Conservation (phyloP, 2,113 vertebrate species). For the Tragelaphus scriptus region DNA sequence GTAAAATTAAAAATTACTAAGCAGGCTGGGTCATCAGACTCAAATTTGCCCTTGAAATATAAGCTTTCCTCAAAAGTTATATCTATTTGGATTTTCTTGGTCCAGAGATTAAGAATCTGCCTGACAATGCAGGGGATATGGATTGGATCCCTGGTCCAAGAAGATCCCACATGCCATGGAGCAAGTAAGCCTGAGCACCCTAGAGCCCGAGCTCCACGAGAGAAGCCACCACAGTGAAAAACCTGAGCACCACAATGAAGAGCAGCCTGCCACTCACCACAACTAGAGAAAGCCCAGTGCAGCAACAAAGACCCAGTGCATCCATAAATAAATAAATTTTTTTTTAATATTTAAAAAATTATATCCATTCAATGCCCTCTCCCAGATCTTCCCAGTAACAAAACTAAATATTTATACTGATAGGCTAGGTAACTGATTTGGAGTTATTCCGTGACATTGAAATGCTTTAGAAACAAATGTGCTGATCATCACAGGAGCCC, state of each 20-base stretch:
- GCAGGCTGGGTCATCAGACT: background rate
- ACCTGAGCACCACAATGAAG: background rate
- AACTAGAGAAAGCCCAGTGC: background rate
- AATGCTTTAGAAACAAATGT: background rate
- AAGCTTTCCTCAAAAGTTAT: background rate
- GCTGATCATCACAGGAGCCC: background rate
- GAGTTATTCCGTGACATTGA: background rate
- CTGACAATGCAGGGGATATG: background rate
- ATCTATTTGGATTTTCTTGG: background rate
- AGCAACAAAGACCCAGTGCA: background rate
- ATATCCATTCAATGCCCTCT: background rate
- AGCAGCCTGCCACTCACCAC: background rate
- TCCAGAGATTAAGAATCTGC: background rate
- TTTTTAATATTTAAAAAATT: background rate
- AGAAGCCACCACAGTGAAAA: background rate
- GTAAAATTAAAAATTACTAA: background rate
- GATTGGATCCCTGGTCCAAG: background rate
- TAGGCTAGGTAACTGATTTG: background rate
- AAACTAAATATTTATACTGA: background rate
- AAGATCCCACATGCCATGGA: background rate
- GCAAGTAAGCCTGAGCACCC: background rate
- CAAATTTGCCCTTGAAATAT: background rate
- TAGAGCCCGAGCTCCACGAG: background rate
- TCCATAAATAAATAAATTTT: too few relatives aligned
- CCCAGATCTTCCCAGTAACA: background rate